Base-by-base conservation (phyloP, 2,888 invertebrate species). In the Rapana venosa region DNA sequence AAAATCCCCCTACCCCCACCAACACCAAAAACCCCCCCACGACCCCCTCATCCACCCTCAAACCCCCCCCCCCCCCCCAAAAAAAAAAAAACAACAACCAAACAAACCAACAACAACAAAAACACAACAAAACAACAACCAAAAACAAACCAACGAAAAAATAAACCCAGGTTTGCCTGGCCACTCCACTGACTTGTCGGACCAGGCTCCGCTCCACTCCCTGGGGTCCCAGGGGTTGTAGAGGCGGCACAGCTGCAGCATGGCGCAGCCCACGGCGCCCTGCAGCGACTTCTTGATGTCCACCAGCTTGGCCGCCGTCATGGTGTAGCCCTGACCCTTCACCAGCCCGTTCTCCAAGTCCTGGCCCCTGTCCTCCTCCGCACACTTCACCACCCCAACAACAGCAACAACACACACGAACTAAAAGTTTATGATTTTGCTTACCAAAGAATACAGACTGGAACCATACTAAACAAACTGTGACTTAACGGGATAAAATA, bases 261-360 rank as follows among this genome's bases (percentile, higher is more conserved):
- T 96, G 13, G 90, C 87, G 2, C 88, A 35, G 0, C 94, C 94
- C 15, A 94, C 91, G 20, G 93, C 92, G 13, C 93, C 93, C 90
- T 94, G 94, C 1, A 94, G 92, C 61, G 92, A 93, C 86, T 94
- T 94, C 58, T 91, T 92, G 22, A 95, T 93, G 56, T 92, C 90
- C 13, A 96, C 95, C 87, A 47, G 15, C 91, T 95, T 96, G 2
- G 97, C 96, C 36, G 96, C 97, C 1, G 97, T 97, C 61, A 97
- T 96, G 61, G 97, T 97, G 94, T 97, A 97, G 0, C 97, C 97
- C 93, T 97, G 97, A 8, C 97, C 97, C 92, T 96, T 96, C 15
- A 97, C 96, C 61, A 97, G 94, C 0, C 97, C 97, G 15, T 94
- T 90, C 0, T 93, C 91, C 13, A 93, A 92, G n/a, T 94, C 94